Base-by-base conservation (phyloP, 2,888 invertebrate species). In the Synergus umbraculus region DNA sequence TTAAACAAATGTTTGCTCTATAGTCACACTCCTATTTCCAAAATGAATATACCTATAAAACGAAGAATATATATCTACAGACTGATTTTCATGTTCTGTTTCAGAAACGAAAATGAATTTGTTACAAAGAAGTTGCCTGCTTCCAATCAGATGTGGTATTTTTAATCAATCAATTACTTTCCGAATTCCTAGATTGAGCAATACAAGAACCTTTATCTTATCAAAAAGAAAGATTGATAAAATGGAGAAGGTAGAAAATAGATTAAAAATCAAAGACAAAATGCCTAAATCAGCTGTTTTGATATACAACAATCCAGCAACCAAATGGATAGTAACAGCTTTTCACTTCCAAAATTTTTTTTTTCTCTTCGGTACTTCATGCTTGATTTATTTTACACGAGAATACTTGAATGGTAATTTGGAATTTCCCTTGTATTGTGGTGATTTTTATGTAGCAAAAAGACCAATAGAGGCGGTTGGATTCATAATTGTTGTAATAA, bases 61-160 rank as follows among this genome's bases (percentile, higher is more conserved):
- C 29, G 3, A 3, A 29, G 29, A 29, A 29, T 29, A 29, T 29
- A 29, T 29, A 3, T 29, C 3, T 29, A 29, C 29, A 29, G 3
- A n/a, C 8, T n/a, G n/a, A 54, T 9, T n/a, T 9, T n/a, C 5
- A 22, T 22, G 12, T 69, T 15, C 29, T 69, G 15, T 69, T 73
- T 37, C 73, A 73, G 73, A 73, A 37, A 22, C 13, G 13, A 49
- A 37, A 54, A 73, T 73, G 73, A 46, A 73, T 37, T 15, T 73
- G 29, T 54, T 54, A 29, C 37, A n/a, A 73, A 73, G 54, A 73
- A 46, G 22, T 22, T 10, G 15, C 37, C 49, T 9, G 1, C 4
- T 54, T 2, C n/a, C 49, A 49, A 7, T 73, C 15, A 54, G 46
- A 37, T 15, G 15, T 4, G n/a, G 37, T n/a, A 54, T 22, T n/a